These are phyloP conservation scores for Acanthurus lineatus DNA, from an alignment of 2,797 vertebrate species.

Conservation along the genomic window DNA sequence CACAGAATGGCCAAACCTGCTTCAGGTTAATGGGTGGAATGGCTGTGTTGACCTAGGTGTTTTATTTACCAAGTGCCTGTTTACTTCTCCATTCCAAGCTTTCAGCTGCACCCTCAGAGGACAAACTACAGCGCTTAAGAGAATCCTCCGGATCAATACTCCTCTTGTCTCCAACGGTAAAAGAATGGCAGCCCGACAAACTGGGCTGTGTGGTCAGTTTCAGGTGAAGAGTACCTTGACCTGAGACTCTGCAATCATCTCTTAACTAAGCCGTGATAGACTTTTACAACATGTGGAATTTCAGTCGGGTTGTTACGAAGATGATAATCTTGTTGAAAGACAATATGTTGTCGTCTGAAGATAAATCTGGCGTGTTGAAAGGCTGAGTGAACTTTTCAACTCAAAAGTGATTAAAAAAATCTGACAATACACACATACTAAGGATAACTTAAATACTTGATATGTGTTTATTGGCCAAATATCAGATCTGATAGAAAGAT, in stretches of 20 bases:
- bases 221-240: slow-evolving; percentile 75
- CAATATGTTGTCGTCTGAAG: slow-evolving; percentile 19
- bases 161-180: slow-evolving; percentile 77
- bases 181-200: slow-evolving; percentile 72
- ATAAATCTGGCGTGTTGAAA: neutral
- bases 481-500: slow-evolving; percentile 1
- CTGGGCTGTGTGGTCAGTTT: slow-evolving; percentile 75
- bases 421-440: neutral
- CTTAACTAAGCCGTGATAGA: slow-evolving; percentile 29
- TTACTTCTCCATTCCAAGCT: slow-evolving; percentile 81
- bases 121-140: slow-evolving; percentile 81
- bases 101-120: slow-evolving; percentile 83
- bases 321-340: neutral
- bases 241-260: slow-evolving; percentile 58
- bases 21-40: slow-evolving; percentile 85
- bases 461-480: neutral
- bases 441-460: neutral
- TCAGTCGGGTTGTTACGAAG: neutral
- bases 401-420: neutral
- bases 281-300: slow-evolving; percentile 2
- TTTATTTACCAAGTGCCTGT: slow-evolving; percentile 85
- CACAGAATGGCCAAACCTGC: slow-evolving; percentile 68
- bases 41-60: slow-evolving; percentile 85
- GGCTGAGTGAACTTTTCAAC: slow-evolving; percentile 20
- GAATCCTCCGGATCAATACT: slow-evolving; percentile 84